Evolutionary conservation across 2,888 invertebrate species (phyloP).

Genomic region (Carabus problematicus): DNA sequence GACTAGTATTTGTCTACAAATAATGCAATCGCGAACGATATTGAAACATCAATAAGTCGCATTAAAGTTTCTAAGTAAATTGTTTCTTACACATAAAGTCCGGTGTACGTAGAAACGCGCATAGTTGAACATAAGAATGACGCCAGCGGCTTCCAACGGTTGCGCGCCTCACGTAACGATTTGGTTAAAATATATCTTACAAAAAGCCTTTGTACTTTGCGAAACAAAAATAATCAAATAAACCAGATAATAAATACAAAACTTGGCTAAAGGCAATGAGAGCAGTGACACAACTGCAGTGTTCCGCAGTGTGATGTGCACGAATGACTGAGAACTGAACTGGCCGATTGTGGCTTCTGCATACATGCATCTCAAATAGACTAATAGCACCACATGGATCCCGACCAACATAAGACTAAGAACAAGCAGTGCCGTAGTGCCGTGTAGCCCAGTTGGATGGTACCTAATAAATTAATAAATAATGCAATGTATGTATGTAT

Average conservation of each 20-base stretch:
- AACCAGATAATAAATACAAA: constrained; percentile 45
- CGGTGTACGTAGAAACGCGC: too few species aligned
- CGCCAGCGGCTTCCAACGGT: background rate
- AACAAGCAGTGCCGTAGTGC: constrained; percentile 12
- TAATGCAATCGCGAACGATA: background rate
- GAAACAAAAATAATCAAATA: constrained; percentile 45
- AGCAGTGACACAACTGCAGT: constrained; percentile 35
- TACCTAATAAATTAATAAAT: constrained; percentile 39
- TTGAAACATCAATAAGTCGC: background rate
- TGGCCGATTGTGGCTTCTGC: constrained; percentile 44
- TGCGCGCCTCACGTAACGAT: constrained; percentile 29
- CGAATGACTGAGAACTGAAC: constrained; percentile 13
- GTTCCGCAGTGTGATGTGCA: background rate
- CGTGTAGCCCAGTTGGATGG: constrained; percentile 24
- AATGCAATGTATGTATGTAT: constrained; percentile 5
- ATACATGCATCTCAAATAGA: constrained; percentile 48
- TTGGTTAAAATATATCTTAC: constrained; percentile 45
- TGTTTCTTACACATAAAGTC: background rate
- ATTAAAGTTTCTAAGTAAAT: background rate
- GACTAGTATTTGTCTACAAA: too few species aligned
- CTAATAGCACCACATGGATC: constrained; percentile 46
- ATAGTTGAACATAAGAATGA: too few species aligned
- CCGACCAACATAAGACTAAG: constrained; percentile 43
- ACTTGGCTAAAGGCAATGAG: constrained; percentile 44
- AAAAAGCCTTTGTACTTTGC: constrained; percentile 45